These are phyloP conservation scores for Agonopterix arenella DNA, from an alignment of 2,888 invertebrate species.

Conservation along the genomic window DNA sequence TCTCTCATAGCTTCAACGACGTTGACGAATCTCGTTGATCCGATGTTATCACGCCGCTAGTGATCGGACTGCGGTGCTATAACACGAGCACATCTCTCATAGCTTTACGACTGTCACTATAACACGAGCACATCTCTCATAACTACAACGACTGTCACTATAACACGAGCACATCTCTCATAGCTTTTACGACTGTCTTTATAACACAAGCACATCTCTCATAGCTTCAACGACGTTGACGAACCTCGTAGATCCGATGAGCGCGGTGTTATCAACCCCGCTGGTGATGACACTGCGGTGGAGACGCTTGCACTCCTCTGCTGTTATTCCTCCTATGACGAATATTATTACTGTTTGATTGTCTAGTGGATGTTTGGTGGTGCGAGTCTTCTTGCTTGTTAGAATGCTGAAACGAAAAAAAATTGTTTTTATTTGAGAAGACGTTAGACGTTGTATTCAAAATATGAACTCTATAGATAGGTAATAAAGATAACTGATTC, in stretches of 20 bases:
- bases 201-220: slow-evolving; percentile 41
- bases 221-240: slow-evolving; percentile 58
- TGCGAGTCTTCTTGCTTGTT: slow-evolving; percentile 58
- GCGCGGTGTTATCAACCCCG: slow-evolving; percentile 56
- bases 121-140: too few relatives aligned
- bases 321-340: slow-evolving; percentile 81
- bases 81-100: too few relatives aligned
- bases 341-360: slow-evolving; percentile 79
- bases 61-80: too few relatives aligned
- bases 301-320: slow-evolving; percentile 77
- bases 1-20: slow-evolving; percentile 40
- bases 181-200: slow-evolving; percentile 11
- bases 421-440: not conserved
- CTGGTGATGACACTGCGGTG: slow-evolving; percentile 66
- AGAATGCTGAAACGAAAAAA: slow-evolving; percentile 72
- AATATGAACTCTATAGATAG: too few relatives aligned
- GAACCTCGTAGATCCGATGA: slow-evolving; percentile 56
- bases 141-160: slow-evolving; percentile 41
- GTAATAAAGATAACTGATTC: too few relatives aligned
- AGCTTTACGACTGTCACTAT: too few relatives aligned
- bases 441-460: too few relatives aligned
- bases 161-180: too few relatives aligned
- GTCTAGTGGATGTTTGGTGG: slow-evolving; percentile 76
- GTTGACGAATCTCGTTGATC: too few relatives aligned
- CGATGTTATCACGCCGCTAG: slow-evolving; percentile 27